Evolutionary conservation across 2,113 vertebrate genomes (phyloP), one percentile per base, ranked within the genome.

Genomic region (Mustelus asterias): DNA sequence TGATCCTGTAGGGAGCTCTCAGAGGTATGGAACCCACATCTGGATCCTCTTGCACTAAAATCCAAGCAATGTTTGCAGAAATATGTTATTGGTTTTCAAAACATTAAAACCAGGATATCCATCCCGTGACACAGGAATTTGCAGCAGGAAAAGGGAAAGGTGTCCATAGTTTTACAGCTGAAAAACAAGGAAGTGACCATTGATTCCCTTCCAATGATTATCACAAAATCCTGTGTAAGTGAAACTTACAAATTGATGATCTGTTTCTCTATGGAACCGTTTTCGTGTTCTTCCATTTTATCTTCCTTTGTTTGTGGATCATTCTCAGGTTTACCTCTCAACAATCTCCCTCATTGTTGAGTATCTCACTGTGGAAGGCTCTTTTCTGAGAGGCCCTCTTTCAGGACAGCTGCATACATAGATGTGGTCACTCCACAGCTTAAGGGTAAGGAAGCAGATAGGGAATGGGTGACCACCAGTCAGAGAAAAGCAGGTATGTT

Each of bases 121-220:
- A 96, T 97, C 95, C 97, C 96, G 97, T 95, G 67, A 97, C 97
- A 97, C 97, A 97, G 96, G 97, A 96, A 97, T 97, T 97, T 96
- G 97, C 37, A 96, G 96, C 96, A 98, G 97, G 97, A 98, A 98
- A 97, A 97, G 97, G 97, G 97, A 97, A 96, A 97, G 95, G 96
- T 96, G 96, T 97, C 97, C 97, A 97, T 97, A 97, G 86, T 96
- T 97, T 97, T 96, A 96, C 96, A 96, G 95, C 92, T 95, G 69
- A 44, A 76, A 95, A 95, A 72, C 94, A 76, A 69, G 94, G 69
- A 95, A 48, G 67, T 72, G 67, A 54, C 69, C 13, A 76, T 76
- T 95, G 26, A 95, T 95, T 95, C 94, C 94, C 13, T 95, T 95
- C 67, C 41, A 70, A 54, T 95, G 41, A 95, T 44, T 76, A 76